Base-by-base conservation (phyloP, 2,888 invertebrate species). In the Amphimallon solstitiale region DNA sequence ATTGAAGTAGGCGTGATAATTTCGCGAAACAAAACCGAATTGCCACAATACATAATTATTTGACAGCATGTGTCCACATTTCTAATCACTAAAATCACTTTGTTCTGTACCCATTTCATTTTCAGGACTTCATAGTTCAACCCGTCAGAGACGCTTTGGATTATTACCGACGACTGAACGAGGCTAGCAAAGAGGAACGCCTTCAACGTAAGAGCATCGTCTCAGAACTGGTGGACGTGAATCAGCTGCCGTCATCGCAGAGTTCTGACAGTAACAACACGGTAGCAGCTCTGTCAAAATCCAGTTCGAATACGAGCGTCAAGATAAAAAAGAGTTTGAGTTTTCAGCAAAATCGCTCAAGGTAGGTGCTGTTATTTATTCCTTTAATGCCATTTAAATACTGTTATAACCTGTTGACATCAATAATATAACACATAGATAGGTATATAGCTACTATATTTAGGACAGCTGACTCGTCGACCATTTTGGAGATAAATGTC, bases 101-200 rank as follows among this genome's bases (percentile, higher is more conserved):
- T 17, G 23, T 29, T 51, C 38, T 54, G 7, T 15, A 6, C 14
- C 43, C 14, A 7, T 40, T 2, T 14, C 23, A 46, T 71, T 79
- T 81, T 1, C 78, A 89, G 88, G 86, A 85, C 62, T 80, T 89
- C 74, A 88, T 89, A 71, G 86, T 89, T 43, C 84, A 86, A 62
- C 89, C 89, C 0, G 89, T 87, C 2, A 82, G 86, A 65, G 86
- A 86, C 70, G 88, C 89, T 3, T 78, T 89, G 66, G 88, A 88
- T 23, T 87, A 89, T 75, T 89, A 88, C 75, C 82, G 86, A 35
- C 83, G 86, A 67, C 77, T 89, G 70, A 88, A 89, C 79, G 88
- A 88, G 75, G 86, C 86, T 3, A 85, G 86, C 14, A 86, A 86
- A 77, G 86, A 87, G 75, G 87, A 86, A 77, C 84, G 86, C 35